Conservation (phyloP, 2,797 vertebrate genomes). For the Streptopelia turtur region DNA sequence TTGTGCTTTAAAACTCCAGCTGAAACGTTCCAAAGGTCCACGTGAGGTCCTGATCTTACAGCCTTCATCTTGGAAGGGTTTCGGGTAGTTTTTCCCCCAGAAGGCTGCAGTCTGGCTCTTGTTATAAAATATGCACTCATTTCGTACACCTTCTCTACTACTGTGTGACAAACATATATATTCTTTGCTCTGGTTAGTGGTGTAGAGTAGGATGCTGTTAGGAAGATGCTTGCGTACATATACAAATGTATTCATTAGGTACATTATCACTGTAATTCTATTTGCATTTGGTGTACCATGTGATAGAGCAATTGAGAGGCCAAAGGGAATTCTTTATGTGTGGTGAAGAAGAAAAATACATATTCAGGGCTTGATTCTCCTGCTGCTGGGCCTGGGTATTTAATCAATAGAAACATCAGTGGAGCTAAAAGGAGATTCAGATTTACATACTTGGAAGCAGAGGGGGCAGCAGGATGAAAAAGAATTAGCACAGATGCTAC, state of each 20-base stretch:
- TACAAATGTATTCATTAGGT: constrained; percentile 21
- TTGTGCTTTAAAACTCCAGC: neutral
- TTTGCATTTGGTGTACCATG: constrained; percentile 36
- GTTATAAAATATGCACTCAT: neutral
- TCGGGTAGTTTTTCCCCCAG: neutral
- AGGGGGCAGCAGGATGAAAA: neutral
- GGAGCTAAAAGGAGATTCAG: constrained; percentile 22
- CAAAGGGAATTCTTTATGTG: constrained; percentile 46
- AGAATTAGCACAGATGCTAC: constrained; percentile 2
- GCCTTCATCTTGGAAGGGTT: constrained; percentile 1
- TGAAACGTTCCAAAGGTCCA: neutral
- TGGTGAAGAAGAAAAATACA: constrained; percentile 49
- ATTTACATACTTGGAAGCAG: constrained; percentile 4
- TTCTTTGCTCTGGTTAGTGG: neutral
- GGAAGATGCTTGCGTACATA: neutral
- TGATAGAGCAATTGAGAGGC: constrained; percentile 34
- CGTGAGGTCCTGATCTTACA: neutral
- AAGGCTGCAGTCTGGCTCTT: neutral
- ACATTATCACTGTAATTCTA: constrained; percentile 38
- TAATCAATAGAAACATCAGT: constrained; percentile 48
- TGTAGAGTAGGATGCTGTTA: neutral
- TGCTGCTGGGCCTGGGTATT: constrained; percentile 37
- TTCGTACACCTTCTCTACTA: neutral
- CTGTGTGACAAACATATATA: fast-evolving
- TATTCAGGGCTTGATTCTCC: constrained; percentile 26